Evolutionary conservation across 2,888 invertebrate genomes (phyloP), one percentile per base, ranked within the genome.

Genomic region (Ferdinandea cuprea): DNA sequence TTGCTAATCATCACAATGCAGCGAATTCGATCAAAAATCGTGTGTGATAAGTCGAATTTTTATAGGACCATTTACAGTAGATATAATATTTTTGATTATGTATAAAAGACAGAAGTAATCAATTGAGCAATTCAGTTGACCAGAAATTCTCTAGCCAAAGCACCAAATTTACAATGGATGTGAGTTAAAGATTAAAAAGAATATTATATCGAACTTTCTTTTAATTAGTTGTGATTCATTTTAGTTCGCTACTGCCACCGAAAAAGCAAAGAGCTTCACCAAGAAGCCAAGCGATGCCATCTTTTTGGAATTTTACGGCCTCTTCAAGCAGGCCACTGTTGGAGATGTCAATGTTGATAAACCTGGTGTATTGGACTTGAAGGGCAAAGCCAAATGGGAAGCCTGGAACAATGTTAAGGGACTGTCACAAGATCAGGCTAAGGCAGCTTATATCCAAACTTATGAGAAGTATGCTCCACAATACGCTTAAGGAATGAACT

Each of bases 381-480:
- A 96, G 90, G 98, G 97, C 25, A 99, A 99, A 90, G 98, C 98
- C 30, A 99, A 99, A 91, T 98, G 96, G 96, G 96, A 96, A 89
- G 95, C 96, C 2, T 99, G 99, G 99, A 94, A 93, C 85, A 92
- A 91, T 73, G 95, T 95, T 89, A 98, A 98, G 92, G 98, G 98
- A 35, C 92, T 94, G 88, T 91, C 93, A 40, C 91, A 94, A 87
- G 96, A 95, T 46, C 94, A 93, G 28, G 98, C 98, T 68, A 96
- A 96, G 92, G 93, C 95, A 88, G 94, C 95, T 58, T 98, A 98
- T 92, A 92, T 98, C 86, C 93, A 93, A 9, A 92, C 94, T 89
- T 96, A 94, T 11, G 90, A 92, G 66, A 90, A 93, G 86, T 90
- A 92, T 30, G 91, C 92, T 6, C 89, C 92, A 74, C 92, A 92